These are phyloP conservation scores for Platysternon megacephalum DNA, from an alignment of 2,113 vertebrate genomes.

Conservation along the genomic window DNA sequence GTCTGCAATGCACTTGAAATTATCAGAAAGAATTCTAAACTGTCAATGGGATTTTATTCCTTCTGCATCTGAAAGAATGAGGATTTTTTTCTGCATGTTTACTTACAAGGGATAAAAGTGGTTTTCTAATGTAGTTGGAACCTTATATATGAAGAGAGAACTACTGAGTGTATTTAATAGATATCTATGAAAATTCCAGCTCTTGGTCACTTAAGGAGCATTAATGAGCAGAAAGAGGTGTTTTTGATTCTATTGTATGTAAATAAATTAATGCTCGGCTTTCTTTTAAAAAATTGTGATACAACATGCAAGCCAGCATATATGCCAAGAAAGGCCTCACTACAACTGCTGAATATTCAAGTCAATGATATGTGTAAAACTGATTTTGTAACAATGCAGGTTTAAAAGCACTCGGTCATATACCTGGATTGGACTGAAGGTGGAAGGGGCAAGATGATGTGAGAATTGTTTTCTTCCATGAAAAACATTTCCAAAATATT, in stretches of 20 bases:
- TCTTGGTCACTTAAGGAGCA: constrained; percentile 22
- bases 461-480: not conserved
- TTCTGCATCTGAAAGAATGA: not conserved
- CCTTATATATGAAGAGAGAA: constrained; percentile 12
- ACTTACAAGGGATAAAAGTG: not conserved
- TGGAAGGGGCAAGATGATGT: not conserved
- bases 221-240: constrained; percentile 43
- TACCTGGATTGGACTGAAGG: not conserved
- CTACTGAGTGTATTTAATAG: not conserved
- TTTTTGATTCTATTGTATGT: constrained; percentile 14
- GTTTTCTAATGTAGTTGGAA: constrained; percentile 18
- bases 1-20: not conserved
- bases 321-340: not conserved
- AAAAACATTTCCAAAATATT: constrained; percentile 1
- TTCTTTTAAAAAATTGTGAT: not conserved
- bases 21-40: not conserved
- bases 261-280: not conserved
- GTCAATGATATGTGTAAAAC: not conserved
- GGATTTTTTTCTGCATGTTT: not conserved
- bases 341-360: constrained; percentile 15
- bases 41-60: not conserved
- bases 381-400: not conserved
- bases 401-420: constrained; percentile 31
- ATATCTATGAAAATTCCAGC: constrained; percentile 15
- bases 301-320: not conserved